These are phyloP conservation scores for Melangyna quadrimaculata DNA, from an alignment of 2,888 invertebrate species.

Conservation along the genomic window DNA sequence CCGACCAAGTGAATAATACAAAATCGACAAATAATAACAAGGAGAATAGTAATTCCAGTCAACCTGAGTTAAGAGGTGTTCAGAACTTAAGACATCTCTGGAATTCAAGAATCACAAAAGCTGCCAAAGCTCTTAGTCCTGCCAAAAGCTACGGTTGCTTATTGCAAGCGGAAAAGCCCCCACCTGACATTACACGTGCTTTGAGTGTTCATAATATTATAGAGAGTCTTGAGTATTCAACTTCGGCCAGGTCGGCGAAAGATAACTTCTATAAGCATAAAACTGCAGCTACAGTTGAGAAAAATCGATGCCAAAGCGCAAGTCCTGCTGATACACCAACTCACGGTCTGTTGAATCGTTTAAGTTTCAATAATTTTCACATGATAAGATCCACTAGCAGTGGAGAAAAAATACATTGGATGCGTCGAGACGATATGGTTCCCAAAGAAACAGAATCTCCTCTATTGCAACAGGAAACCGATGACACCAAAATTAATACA, in stretches of 20 bases:
- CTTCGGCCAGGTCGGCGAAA: conserved; percentile 73
- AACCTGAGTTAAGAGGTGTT: conserved; percentile 78
- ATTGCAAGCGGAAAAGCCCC: conserved; percentile 46
- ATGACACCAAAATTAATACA: conserved; percentile 32
- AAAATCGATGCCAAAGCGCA: conserved; percentile 51
- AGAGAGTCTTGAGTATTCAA: conserved; percentile 22
- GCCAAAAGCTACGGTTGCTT: conserved; percentile 70
- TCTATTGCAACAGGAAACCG: conserved; percentile 12
- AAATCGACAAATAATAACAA: conserved; percentile 64
- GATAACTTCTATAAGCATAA: conserved; percentile 81
- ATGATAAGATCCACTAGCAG: conserved; percentile 66
- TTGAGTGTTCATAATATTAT: conserved; percentile 78
- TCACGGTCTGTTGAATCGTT: conserved; percentile 53
- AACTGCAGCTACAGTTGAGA: conserved; percentile 76
- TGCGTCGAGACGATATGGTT: conserved; percentile 75
- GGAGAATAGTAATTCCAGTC: conserved; percentile 31
- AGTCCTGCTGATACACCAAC: conserved; percentile 73
- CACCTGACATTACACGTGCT: conserved; percentile 75
- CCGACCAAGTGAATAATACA: conserved; percentile 54
- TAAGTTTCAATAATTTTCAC: conserved; percentile 73
- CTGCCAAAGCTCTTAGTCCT: conserved; percentile 37
- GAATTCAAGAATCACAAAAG: conserved; percentile 78
- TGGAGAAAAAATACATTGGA: conserved; percentile 78
- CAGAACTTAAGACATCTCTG: conserved; percentile 79
- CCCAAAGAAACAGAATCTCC: conserved; percentile 43